Evolutionary conservation across 2,888 invertebrate genomes (phyloP).

Genomic region (Patella ulyssiponensis): DNA sequence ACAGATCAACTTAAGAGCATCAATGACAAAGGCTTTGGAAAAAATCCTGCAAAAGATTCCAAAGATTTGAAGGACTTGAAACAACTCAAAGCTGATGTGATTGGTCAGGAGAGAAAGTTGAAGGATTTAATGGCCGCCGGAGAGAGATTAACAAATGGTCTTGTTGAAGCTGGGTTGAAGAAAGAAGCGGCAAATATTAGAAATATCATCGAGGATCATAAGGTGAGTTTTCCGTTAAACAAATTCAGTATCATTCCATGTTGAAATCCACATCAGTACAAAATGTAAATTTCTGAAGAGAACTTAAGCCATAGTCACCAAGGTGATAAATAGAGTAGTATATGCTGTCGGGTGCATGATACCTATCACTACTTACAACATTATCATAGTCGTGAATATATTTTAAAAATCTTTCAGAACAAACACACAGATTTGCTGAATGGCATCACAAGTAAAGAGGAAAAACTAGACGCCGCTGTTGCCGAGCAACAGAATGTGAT

Average conservation of each 20-base stretch:
- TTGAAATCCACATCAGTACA: no score
- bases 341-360: no score
- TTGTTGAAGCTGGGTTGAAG: constrained; percentile 78
- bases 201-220: constrained; percentile 42
- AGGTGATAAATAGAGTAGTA: no score
- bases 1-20: constrained; percentile 56
- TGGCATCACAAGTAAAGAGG: constrained; percentile 58
- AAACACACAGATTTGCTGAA: constrained; percentile 58
- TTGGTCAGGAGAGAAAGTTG: constrained; percentile 64
- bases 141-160: constrained; percentile 83
- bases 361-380: no score
- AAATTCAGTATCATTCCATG: no score
- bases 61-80: constrained; percentile 54
- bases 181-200: constrained; percentile 53
- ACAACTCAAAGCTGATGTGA: constrained; percentile 62
- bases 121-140: constrained; percentile 77
- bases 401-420: constrained; percentile 34
- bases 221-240: not conserved
- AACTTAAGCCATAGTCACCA: no score
- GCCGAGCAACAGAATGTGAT: constrained; percentile 65
- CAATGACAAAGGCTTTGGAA: constrained; percentile 48
- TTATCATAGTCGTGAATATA: no score
- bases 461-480: constrained; percentile 57
- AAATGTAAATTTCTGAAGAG: no score
- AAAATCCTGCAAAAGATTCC: constrained; percentile 51